These are phyloP conservation scores for Standfussiana lucernea DNA, from an alignment of 2,888 invertebrate species.

Conservation along the genomic window DNA sequence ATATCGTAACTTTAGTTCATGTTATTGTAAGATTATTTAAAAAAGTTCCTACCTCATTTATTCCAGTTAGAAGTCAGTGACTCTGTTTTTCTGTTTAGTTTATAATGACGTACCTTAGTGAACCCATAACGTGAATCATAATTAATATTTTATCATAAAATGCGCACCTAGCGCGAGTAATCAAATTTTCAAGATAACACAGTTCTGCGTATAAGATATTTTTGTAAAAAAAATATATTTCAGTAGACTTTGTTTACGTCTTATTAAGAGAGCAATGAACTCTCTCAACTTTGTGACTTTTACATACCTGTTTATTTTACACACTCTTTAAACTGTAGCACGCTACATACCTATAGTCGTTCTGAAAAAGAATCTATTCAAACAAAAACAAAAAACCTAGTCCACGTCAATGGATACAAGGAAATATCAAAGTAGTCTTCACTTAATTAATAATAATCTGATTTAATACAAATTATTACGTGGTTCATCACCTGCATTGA, in stretches of 20 bases:
- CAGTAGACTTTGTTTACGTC: background rate
- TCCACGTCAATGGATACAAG: background rate
- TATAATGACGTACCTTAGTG: constrained; percentile 9
- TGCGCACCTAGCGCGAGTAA: background rate
- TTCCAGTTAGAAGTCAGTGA: constrained; percentile 15
- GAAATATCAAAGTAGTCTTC: constrained; percentile 11
- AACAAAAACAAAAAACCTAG: background rate
- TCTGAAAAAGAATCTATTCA: background rate
- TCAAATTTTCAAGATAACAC: constrained; percentile 6
- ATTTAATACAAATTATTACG: background rate
- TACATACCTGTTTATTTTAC: background rate
- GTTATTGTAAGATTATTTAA: constrained; percentile 13
- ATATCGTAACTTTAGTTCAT: constrained; percentile 15
- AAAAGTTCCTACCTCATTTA: constrained; percentile 29
- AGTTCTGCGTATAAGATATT: background rate
- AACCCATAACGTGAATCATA: background rate
- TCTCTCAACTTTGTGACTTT: background rate
- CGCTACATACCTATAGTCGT: background rate
- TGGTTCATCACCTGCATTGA: constrained; percentile 8
- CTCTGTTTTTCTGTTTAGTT: constrained; percentile 19
- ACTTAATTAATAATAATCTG: background rate
- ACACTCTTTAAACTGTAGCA: background rate
- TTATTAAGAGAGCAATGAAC: constrained; percentile 7
- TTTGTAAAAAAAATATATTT: background rate
- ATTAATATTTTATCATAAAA: constrained; percentile 16